Base-by-base conservation (phyloP, 2,113 vertebrate species). In the Sturnus vulgaris region DNA sequence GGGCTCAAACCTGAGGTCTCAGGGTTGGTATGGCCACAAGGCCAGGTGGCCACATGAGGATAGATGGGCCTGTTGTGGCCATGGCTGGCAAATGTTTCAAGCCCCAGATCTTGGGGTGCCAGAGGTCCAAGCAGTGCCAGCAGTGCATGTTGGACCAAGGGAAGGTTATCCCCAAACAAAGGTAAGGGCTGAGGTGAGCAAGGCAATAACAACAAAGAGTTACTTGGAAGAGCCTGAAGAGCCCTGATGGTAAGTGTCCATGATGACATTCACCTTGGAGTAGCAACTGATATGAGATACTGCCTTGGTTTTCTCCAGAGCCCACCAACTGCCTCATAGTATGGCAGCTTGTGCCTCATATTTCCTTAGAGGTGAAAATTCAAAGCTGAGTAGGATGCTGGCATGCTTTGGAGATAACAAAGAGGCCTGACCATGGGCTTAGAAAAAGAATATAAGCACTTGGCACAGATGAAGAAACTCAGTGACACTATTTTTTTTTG, bases 231-330 rank as follows among this genome's bases (percentile, higher is more conserved):
- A 88, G 21, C 22, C 64, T 77, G 40, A 20, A 46, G 25, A 77
- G 23, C 12, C 28, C 31, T 0, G 0, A 11, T 19, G 22, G 5
- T 17, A 15, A 65, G 22, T 49, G 37, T 71, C 44, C 23, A 7
- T 69, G 16, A 63, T 69, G 37, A 16, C 30, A 22, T 50, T 85
- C 50, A 60, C 24, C 22, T 71, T 61, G 19, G 21, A 47, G 24
- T 25, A 81, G 52, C 19, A 46, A 46, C 7, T 2, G 1, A 35
- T 61, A 15, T 8, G 7, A 82, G 25, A n/a, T 25, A 39, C 40
- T 63, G 40, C 42, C 64, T 61, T 72, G 30, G 16, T 68, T 86
- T 82, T 39, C 37, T 76, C 52, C 44, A 20, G 7, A 77, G 70
- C 24, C 23, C 19, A 20, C 46, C 21, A 44, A 5, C 30, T 65